These are phyloP conservation scores for Gavia stellata DNA, from an alignment of 2,113 vertebrate genomes.

Conservation along the genomic window DNA sequence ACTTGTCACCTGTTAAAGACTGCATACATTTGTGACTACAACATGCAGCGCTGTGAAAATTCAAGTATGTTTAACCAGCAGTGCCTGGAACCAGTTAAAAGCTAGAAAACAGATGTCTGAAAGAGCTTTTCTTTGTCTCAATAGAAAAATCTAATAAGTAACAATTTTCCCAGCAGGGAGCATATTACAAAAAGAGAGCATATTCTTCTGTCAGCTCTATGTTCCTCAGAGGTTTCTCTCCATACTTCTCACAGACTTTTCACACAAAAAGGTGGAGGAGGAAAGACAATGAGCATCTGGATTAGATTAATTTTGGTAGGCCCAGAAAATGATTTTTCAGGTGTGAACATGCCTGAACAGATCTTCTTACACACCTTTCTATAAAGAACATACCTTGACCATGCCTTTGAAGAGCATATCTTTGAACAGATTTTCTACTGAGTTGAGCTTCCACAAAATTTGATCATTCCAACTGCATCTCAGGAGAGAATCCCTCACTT, in stretches of 20 bases:
- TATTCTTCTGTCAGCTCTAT: not conserved
- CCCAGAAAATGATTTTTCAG: not conserved
- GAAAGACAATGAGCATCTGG: not conserved
- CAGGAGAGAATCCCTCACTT: not conserved
- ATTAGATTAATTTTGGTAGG: not conserved
- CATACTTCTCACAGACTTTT: not conserved
- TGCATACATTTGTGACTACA: not conserved
- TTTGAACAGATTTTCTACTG: not conserved
- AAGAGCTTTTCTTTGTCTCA: not conserved
- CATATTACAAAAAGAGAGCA: not conserved
- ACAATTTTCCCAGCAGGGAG: not conserved
- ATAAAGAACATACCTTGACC: not conserved
- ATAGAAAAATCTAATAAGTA: not conserved
- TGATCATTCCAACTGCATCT: not conserved
- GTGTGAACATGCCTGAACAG: not conserved
- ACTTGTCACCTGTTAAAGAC: not conserved
- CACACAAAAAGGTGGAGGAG: not conserved
- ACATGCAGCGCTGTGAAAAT: not conserved
- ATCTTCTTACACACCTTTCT: not conserved
- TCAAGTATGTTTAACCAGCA: not conserved
- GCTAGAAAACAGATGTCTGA: not conserved
- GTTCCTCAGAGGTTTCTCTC: not conserved
- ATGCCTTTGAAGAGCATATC: not conserved
- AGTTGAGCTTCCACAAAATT: not conserved
- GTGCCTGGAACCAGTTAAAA: not conserved